phyloP scores from a whole-genome alignment of 2,797 vertebrate genomes.

The Tauraco hartlaubi region DNA sequence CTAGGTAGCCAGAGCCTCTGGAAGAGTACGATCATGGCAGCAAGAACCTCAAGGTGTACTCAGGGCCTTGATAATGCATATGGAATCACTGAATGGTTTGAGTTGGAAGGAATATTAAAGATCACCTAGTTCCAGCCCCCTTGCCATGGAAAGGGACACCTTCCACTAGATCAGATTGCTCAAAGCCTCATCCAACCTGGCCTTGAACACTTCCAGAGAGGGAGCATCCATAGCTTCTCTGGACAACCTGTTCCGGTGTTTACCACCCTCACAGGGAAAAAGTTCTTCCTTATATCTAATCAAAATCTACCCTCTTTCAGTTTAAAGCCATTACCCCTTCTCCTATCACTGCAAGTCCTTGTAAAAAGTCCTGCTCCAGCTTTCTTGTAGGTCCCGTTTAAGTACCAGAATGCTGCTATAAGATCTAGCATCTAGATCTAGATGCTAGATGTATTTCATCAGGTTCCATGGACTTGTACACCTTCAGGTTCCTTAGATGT shows the following conservation, averaged over 20 bases:
- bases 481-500: too few species aligned
- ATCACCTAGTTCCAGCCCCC: background rate
- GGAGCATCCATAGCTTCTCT: background rate
- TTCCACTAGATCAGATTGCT: background rate
- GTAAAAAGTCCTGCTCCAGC: too few species aligned
- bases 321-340: too few species aligned
- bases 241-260: background rate
- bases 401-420: too few species aligned
- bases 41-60: background rate
- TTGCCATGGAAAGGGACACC: background rate
- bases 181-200: background rate
- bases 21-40: background rate
- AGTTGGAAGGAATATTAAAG: background rate
- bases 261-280: too few species aligned
- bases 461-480: too few species aligned
- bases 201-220: accelerated
- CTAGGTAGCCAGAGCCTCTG: background rate
- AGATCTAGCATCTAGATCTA: too few species aligned
- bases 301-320: too few species aligned
- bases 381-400: too few species aligned
- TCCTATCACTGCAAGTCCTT: too few species aligned
- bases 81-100: background rate
- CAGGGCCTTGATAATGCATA: background rate
- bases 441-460: too few species aligned
- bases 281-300: too few species aligned